Percentiles rank a stretch among this genome's conserved stretches.
Conservation (phyloP, 2,113 vertebrate genomes). For the Lepisosteus osseus region DNA sequence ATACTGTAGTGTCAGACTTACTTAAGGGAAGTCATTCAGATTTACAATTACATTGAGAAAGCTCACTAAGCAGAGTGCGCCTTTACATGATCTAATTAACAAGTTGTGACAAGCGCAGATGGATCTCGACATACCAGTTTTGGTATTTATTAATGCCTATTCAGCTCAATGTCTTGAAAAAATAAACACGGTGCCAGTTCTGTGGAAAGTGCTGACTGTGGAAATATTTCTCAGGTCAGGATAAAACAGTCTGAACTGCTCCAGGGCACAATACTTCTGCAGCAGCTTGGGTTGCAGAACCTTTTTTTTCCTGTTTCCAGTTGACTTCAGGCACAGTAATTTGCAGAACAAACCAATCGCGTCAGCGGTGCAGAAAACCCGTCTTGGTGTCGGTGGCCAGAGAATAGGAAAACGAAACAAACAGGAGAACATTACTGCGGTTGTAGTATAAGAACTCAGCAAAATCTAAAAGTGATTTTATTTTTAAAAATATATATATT, state of each 20-base stretch:
- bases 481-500: too few species aligned
- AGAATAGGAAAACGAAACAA: slow-evolving; percentile 9
- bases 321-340: slow-evolving; percentile 59
- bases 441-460: too few species aligned
- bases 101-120: slow-evolving; percentile 70
- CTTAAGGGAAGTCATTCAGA: slow-evolving; percentile 31
- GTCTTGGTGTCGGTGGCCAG: not conserved
- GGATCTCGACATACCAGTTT: slow-evolving; percentile 56
- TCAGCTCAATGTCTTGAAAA: slow-evolving; percentile 65
- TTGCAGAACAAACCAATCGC: slow-evolving; percentile 47
- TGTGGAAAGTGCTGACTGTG: slow-evolving; percentile 65
- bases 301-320: slow-evolving; percentile 41
- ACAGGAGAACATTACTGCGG: not conserved
- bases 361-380: slow-evolving; percentile 24
- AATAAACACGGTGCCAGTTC: slow-evolving; percentile 66
- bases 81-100: slow-evolving; percentile 54
- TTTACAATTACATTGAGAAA: slow-evolving; percentile 47
- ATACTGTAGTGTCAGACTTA: slow-evolving; percentile 23
- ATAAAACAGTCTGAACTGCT: slow-evolving; percentile 44
- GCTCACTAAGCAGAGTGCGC: slow-evolving; percentile 37
- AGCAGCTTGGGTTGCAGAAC: not conserved
- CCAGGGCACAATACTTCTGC: slow-evolving; percentile 8
- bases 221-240: slow-evolving; percentile 61
- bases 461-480: too few species aligned
- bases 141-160: slow-evolving; percentile 66